These are phyloP conservation scores for Typhlomys cinereus DNA, from an alignment of 2,113 vertebrate genomes.

Conservation along the genomic window DNA sequence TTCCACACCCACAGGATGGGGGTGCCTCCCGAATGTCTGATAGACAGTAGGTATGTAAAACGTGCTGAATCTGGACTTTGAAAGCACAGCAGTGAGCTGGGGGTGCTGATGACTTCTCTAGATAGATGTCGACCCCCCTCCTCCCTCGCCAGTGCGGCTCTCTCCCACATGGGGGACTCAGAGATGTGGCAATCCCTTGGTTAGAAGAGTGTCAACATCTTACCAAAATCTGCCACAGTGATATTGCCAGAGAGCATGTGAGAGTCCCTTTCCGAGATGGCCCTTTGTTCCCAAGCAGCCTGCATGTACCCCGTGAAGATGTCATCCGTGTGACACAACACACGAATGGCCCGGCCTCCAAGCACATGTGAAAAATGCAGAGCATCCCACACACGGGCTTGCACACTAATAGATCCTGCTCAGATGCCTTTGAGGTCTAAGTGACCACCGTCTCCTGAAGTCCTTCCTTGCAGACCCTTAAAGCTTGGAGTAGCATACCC, in stretches of 20 bases:
- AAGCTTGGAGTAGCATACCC: conserved; percentile 83
- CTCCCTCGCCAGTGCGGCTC: conserved; percentile 68
- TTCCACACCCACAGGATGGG: conserved; percentile 22
- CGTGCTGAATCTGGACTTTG: conserved; percentile 69
- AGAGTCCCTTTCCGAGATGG: conserved; percentile 80
- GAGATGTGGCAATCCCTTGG: conserved; percentile 80
- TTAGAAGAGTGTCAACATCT: conserved; percentile 83
- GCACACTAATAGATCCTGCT: conserved; percentile 89
- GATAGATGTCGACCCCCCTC: conserved; percentile 71
- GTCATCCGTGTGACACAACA: conserved; percentile 87
- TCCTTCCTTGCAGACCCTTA: conserved; percentile 82
- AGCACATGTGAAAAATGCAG: conserved; percentile 86
- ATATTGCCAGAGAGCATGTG: conserved; percentile 85
- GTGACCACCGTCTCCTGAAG: conserved; percentile 80
- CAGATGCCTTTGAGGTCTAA: conserved; percentile 85
- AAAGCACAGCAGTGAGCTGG: conserved; percentile 73
- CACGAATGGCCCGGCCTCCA: conserved; percentile 89
- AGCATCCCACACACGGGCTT: conserved; percentile 86
- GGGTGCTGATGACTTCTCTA: conserved; percentile 74
- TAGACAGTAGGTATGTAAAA: conserved; percentile 68
- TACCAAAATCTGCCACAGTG: conserved; percentile 83
- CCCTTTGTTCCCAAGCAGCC: conserved; percentile 84
- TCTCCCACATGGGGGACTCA: conserved; percentile 71
- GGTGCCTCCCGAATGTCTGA: conserved; percentile 16
- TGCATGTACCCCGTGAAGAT: conserved; percentile 84